Evolutionary conservation across 2,888 invertebrate species (phyloP), one percentile per base, ranked within the genome.

Genomic region (Leucophenga montana): DNA sequence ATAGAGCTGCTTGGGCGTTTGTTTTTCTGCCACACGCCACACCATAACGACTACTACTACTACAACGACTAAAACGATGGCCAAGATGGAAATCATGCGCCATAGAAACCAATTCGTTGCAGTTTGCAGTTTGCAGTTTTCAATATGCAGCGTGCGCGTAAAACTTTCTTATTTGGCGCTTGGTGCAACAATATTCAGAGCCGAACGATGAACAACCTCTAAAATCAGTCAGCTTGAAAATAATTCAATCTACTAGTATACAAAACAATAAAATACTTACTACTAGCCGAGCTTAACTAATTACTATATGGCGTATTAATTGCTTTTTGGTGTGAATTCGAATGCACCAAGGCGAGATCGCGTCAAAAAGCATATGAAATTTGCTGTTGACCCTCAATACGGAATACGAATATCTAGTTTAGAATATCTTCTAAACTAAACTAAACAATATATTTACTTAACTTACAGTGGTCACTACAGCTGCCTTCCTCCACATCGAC

Each of bases 221-320:
- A 75, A 84, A 85, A 78, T 77, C 85, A 85, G 78, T 85, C 78
- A 85, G 84, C 83, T 85, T 82, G 85, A 85, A 85, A 85, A 85
- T 83, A 75, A 78, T 80, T 76, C 79, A 72, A 74, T 27, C 61
- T 64, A 27, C 61, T 64, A 39, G 39, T 18, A 50, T 16, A 50
- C 50, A 50, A 50, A 50, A 50, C n/a, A 50, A 50, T 39, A 39
- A 8, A 39, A 39, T 39, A 39, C 11, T 39, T 39, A 39, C 11
- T 39, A 11, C 74, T 70, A 74, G 68, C 66, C 62, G 71, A 61
- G 20, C 61, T 39, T 27, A 39, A 16, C 39, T 61, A 61, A 61
- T 61, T 61, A 61, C 20, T 53, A 11, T 56, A 22, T 20, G 13
- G 54, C 18, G 56, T 56, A 13, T 1, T 22, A 27, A 56, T 22